Conservation (phyloP, 2,113 vertebrate genomes). For the Onychostruthus taczanowskii region DNA sequence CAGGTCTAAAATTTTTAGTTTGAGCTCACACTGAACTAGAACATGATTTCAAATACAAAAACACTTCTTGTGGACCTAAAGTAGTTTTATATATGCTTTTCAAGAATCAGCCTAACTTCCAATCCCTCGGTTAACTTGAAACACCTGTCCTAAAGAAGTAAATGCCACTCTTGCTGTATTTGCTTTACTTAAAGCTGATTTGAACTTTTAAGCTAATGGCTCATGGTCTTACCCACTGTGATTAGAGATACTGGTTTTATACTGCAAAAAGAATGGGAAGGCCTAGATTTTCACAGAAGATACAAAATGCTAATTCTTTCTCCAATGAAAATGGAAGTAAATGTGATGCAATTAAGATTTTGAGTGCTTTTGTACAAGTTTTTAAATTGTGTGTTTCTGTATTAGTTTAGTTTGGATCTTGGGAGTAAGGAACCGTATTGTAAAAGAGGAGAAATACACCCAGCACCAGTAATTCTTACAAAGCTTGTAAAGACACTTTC, state of each 20-base stretch:
- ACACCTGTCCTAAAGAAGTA: background rate
- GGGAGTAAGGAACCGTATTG: background rate
- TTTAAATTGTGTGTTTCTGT: background rate
- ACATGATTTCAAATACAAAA: background rate
- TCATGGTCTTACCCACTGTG: background rate
- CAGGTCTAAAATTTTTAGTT: background rate
- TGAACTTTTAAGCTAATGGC: background rate
- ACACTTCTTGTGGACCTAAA: background rate
- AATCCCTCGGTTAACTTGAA: background rate
- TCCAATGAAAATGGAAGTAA: background rate
- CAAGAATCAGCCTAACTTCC: background rate
- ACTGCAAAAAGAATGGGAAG: background rate
- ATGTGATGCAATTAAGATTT: background rate
- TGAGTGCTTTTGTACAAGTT: background rate
- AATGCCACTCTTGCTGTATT: background rate
- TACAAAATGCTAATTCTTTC: background rate
- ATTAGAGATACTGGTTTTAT: background rate
- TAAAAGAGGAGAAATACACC: background rate
- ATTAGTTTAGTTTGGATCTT: background rate
- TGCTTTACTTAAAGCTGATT: background rate
- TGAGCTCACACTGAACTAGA: background rate
- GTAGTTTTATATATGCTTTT: background rate
- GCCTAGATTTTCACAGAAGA: background rate
- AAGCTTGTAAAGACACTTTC: background rate
- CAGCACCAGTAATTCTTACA: background rate